phyloP scores from a whole-genome alignment of 2,797 vertebrate genomes.

The Tragopan temminckii region DNA sequence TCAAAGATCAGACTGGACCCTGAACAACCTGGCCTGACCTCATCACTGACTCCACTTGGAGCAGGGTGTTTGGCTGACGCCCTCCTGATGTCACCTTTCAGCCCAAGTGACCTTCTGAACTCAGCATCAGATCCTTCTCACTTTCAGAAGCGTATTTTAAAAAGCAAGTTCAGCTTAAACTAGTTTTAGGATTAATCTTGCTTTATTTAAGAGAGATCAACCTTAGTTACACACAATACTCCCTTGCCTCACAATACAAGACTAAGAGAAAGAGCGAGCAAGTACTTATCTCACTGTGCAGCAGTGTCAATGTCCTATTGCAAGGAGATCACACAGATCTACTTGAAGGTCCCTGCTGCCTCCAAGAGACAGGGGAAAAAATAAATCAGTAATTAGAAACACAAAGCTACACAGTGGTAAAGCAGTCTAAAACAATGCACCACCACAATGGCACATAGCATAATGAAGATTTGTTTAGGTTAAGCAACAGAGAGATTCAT shows the following conservation, averaged over 20 bases:
- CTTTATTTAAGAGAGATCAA: conserved; percentile 49
- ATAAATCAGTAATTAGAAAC: background rate
- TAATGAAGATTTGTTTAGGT: background rate
- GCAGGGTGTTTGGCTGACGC: background rate
- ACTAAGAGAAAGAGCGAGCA: background rate
- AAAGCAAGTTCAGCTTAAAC: background rate
- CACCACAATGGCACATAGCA: background rate
- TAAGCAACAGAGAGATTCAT: background rate
- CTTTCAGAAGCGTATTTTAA: background rate
- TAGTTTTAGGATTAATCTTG: background rate
- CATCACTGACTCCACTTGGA: background rate
- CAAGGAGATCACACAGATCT: background rate
- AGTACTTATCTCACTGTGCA: background rate
- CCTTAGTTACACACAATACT: background rate
- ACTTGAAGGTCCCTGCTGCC: background rate
- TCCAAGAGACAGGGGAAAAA: background rate
- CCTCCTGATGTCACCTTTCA: background rate
- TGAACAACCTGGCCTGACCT: background rate
- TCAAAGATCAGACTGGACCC: background rate
- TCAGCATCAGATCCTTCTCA: background rate
- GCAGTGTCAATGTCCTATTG: accelerated
- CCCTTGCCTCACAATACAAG: background rate
- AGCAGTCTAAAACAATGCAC: background rate
- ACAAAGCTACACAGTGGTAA: background rate
- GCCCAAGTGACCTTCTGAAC: background rate